phyloP scores from a whole-genome alignment of 1,140 invertebrate species.

The Nautilus pompilius region DNA sequence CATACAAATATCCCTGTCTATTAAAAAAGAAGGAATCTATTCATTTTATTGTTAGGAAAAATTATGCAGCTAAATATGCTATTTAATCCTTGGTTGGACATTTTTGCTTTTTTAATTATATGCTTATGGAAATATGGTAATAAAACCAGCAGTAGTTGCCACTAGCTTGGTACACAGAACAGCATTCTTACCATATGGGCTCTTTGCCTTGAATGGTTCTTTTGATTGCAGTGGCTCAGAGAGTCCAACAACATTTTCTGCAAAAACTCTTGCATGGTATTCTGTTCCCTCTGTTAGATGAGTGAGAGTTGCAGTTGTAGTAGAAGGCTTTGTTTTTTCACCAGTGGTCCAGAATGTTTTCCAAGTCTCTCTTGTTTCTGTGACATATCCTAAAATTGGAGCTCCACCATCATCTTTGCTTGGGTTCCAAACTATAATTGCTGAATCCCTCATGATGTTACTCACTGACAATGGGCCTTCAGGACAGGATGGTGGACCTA shows the following conservation, averaged over 20 bases:
- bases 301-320: slow-evolving; percentile 13
- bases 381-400: slow-evolving; percentile 87
- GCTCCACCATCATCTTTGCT: slow-evolving; percentile 79
- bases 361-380: slow-evolving; percentile 84
- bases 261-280: slow-evolving; percentile 46
- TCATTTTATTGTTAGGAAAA: too few relatives aligned
- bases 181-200: slow-evolving; percentile 89
- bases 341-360: slow-evolving; percentile 35
- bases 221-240: slow-evolving; percentile 65
- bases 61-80: too few relatives aligned
- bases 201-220: slow-evolving; percentile 83
- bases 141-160: too few relatives aligned
- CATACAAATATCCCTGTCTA: too few relatives aligned
- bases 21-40: too few relatives aligned
- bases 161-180: too few relatives aligned
- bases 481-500: slow-evolving; percentile 62
- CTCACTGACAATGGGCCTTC: slow-evolving; percentile 66
- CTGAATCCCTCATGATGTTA: slow-evolving; percentile 60
- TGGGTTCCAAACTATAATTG: slow-evolving; percentile 80
- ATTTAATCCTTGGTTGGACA: too few relatives aligned
- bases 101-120: too few relatives aligned
- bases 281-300: slow-evolving; percentile 72
- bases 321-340: slow-evolving; percentile 15
- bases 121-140: too few relatives aligned
- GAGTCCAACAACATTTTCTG: slow-evolving; percentile 46